These are phyloP conservation scores for Drosophila kanekoi DNA, from an alignment of 2,888 invertebrate species.

Conservation along the genomic window DNA sequence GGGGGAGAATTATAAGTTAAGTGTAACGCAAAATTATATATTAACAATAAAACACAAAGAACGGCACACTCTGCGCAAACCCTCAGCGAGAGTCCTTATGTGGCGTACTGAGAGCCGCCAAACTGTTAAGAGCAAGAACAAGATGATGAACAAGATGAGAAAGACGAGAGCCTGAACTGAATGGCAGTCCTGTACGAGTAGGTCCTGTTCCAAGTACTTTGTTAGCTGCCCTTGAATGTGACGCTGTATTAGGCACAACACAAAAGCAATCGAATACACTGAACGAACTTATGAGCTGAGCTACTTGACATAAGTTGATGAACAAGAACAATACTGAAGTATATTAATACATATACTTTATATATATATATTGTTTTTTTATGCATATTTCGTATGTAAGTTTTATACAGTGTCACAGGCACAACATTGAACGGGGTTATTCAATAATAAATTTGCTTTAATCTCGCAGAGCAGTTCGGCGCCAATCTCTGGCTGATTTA, in stretches of 20 bases:
- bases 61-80: constrained; percentile 35
- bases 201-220: constrained; percentile 48
- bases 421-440: constrained; percentile 54
- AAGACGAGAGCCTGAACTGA: constrained; percentile 30
- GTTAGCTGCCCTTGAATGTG: constrained; percentile 51
- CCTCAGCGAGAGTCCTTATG: constrained; percentile 30
- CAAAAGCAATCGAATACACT: constrained; percentile 55
- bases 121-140: constrained; percentile 11
- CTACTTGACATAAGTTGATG: constrained; percentile 18
- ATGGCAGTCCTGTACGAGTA: constrained; percentile 34
- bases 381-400: constrained; percentile 4
- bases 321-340: constrained; percentile 5
- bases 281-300: constrained; percentile 30
- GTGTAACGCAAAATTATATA: constrained; percentile 29
- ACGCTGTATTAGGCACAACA: constrained; percentile 46
- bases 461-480: constrained; percentile 13
- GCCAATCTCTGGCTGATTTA: constrained; percentile 27
- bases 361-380: background rate
- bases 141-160: background rate
- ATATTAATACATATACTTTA: constrained; percentile 7
- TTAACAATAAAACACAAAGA: constrained; percentile 31
- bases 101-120: constrained; percentile 3
- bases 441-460: constrained; percentile 22
- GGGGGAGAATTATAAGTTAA: constrained; percentile 14
- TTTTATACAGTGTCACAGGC: constrained; percentile 41